A percentile compares a stretch with the other conserved stretches of the same genome.
phyloP scores from a whole-genome alignment of 2,797 vertebrate genomes.

The Microchirus variegatus region DNA sequence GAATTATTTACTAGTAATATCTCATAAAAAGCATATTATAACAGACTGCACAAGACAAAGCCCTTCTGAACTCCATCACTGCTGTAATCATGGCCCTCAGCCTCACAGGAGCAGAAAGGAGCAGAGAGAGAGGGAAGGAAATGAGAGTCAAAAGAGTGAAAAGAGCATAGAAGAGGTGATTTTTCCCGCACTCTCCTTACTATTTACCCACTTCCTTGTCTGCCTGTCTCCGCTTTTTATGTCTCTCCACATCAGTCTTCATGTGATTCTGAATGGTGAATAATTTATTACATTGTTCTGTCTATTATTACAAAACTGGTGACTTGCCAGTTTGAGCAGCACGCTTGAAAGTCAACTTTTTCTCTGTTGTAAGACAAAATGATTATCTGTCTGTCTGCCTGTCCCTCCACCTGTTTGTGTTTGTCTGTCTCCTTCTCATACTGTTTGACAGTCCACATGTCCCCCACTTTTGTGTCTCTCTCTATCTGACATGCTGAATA shows the following conservation, averaged over 20 bases:
- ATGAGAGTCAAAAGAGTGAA: constrained; percentile 35
- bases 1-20: constrained; percentile 75
- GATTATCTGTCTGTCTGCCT: background rate
- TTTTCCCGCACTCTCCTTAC: constrained; percentile 6
- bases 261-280: constrained; percentile 5
- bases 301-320: constrained; percentile 5
- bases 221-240: constrained; percentile 4
- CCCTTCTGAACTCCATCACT: constrained; percentile 57
- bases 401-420: background rate
- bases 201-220: constrained; percentile 8
- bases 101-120: constrained; percentile 10
- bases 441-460: constrained; percentile 1
- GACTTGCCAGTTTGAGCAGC: too few species aligned
- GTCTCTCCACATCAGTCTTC: background rate
- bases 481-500: constrained; percentile 37
- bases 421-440: background rate
- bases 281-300: constrained; percentile 9
- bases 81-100: constrained; percentile 61
- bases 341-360: constrained; percentile 7
- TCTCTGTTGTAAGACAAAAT: background rate
- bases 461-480: constrained; percentile 6
- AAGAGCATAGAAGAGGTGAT: constrained; percentile 10
- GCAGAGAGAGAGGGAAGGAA: constrained; percentile 20
- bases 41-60: constrained; percentile 65
- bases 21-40: constrained; percentile 67